These are phyloP conservation scores for Ceyx erithaca DNA, from an alignment of 2,797 vertebrate genomes.

Conservation along the genomic window DNA sequence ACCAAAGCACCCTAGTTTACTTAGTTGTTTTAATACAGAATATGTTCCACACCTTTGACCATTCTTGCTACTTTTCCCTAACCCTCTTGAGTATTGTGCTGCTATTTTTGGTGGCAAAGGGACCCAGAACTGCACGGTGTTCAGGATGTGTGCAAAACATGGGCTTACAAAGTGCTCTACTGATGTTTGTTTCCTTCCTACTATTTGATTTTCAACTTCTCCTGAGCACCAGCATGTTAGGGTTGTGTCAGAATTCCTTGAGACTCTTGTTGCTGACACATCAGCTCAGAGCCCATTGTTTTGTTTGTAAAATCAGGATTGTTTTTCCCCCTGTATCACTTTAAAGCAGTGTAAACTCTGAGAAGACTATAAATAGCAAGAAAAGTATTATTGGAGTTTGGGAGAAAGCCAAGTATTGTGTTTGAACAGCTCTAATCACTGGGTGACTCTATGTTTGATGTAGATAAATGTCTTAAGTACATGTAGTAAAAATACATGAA, in stretches of 20 bases:
- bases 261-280: background rate
- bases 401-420: slow-evolving; percentile 64
- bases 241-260: background rate
- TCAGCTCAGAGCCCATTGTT: slow-evolving; percentile 14
- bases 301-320: slow-evolving; percentile 17
- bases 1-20: background rate
- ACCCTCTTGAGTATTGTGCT: background rate
- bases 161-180: background rate
- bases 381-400: slow-evolving; percentile 57
- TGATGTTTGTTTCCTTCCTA: background rate
- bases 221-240: background rate
- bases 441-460: slow-evolving; percentile 47
- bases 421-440: slow-evolving; percentile 63
- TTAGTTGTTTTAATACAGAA: background rate
- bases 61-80: background rate
- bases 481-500: slow-evolving; percentile 33
- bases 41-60: background rate
- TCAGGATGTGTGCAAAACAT: background rate
- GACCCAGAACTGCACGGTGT: background rate
- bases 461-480: slow-evolving; percentile 60
- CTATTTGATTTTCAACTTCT: background rate
- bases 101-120: background rate
- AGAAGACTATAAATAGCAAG: slow-evolving; percentile 58
- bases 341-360: slow-evolving; percentile 46
- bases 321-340: slow-evolving; percentile 46